phyloP scores from a whole-genome alignment of 2,113 vertebrate species.

The Phalacrocorax brasilianus region DNA sequence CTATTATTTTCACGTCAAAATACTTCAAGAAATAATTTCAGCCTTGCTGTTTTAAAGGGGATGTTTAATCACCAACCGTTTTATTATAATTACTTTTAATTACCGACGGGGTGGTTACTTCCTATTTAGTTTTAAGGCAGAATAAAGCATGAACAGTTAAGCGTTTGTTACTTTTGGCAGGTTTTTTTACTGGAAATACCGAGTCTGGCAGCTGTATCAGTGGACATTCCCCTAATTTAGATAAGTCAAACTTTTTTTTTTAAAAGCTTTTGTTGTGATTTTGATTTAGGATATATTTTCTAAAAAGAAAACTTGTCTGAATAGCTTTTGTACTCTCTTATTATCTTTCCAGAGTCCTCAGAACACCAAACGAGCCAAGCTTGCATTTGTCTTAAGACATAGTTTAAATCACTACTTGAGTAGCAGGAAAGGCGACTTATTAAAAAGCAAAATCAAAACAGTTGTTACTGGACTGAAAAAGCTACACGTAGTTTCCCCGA shows the following conservation, averaged over 20 bases:
- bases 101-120: not conserved
- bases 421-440: not conserved
- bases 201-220: not conserved
- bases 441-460: not conserved
- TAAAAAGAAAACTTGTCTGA: not conserved
- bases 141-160: not conserved
- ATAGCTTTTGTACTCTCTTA: not conserved
- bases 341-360: not conserved
- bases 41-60: not conserved
- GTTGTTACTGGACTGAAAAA: not conserved
- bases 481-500: accelerated
- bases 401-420: not conserved
- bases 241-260: not conserved
- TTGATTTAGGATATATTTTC: not conserved
- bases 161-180: not conserved
- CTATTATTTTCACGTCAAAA: not conserved
- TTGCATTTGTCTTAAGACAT: too few species aligned
- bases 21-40: not conserved
- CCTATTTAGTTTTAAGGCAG: not conserved
- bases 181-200: not conserved
- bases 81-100: not conserved
- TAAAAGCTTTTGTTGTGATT: not conserved
- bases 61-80: not conserved
- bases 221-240: not conserved
- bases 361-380: not conserved